Percentiles rank a stretch among this genome's conserved stretches.
Conservation (phyloP, 2,797 vertebrate species). For the Sebastes kiyomatsui region DNA sequence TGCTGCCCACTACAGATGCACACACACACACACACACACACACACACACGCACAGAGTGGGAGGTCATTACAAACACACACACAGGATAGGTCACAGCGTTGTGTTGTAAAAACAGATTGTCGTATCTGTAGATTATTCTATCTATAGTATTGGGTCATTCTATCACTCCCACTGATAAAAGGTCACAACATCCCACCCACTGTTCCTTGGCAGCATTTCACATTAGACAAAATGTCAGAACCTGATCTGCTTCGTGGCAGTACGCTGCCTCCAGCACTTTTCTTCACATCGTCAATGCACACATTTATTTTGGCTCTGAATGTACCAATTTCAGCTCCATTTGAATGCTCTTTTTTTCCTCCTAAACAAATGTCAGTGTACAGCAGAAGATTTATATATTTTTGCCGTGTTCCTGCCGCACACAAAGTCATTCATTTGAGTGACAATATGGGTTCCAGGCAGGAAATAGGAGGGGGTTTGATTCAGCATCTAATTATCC, state of each 20-base stretch:
- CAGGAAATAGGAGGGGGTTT: slow-evolving; percentile 55
- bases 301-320: slow-evolving; percentile 62
- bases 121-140: slow-evolving; percentile 45
- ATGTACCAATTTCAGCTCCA: slow-evolving; percentile 54
- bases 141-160: slow-evolving; percentile 53
- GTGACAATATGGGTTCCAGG: slow-evolving; percentile 69
- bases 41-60: background rate
- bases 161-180: slow-evolving; percentile 63
- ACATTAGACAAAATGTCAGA: slow-evolving; percentile 77
- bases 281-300: slow-evolving; percentile 55
- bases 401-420: slow-evolving; percentile 44
- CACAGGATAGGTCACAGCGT: slow-evolving; percentile 7
- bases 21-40: background rate
- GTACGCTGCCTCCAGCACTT: slow-evolving; percentile 55
- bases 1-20: slow-evolving; percentile 15
- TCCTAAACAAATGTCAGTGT: slow-evolving; percentile 63
- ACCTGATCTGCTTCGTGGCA: slow-evolving; percentile 67
- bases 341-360: slow-evolving; percentile 48
- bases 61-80: slow-evolving; percentile 22
- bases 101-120: slow-evolving; percentile 51
- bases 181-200: slow-evolving; percentile 72
- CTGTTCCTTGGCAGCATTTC: slow-evolving; percentile 64
- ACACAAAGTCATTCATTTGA: slow-evolving; percentile 71
- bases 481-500: slow-evolving; percentile 76
- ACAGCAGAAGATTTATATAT: slow-evolving; percentile 52